These are phyloP conservation scores for Gephyroberyx darwinii DNA, from an alignment of 2,797 vertebrate genomes.

Conservation along the genomic window DNA sequence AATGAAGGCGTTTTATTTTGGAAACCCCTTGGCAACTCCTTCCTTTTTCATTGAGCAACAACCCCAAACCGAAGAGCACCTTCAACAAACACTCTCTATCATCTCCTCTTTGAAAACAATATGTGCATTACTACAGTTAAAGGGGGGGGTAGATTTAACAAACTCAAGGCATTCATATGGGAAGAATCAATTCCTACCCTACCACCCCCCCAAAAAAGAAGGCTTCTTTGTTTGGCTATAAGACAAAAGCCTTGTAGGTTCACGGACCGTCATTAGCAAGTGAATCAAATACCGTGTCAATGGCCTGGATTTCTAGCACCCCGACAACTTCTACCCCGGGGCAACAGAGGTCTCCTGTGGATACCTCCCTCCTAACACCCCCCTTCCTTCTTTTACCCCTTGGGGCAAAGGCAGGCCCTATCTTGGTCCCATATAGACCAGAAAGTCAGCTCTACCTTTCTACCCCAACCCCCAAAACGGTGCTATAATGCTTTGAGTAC, in stretches of 20 bases:
- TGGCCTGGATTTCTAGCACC: constrained; percentile 61
- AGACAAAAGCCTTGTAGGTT: constrained; percentile 41
- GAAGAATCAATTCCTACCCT: constrained; percentile 21
- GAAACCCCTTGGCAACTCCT: too few species aligned
- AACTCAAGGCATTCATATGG: constrained; percentile 30
- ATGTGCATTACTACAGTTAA: constrained; percentile 13
- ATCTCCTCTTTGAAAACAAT: background rate
- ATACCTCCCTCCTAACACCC: constrained; percentile 39
- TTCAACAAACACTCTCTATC: too few species aligned
- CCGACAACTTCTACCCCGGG: constrained; percentile 52
- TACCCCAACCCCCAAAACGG: constrained; percentile 19
- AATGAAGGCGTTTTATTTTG: too few species aligned
- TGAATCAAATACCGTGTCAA: constrained; percentile 71
- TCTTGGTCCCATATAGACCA: constrained; percentile 27
- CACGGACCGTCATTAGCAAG: constrained; percentile 61
- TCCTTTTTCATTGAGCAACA: too few species aligned
- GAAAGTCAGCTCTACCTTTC: constrained; percentile 20
- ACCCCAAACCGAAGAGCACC: too few species aligned
- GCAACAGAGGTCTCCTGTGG: constrained; percentile 40
- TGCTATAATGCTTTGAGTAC: constrained; percentile 30
- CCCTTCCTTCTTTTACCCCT: constrained; percentile 30
- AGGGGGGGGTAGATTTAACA: constrained; percentile 9
- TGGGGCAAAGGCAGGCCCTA: constrained; percentile 32
- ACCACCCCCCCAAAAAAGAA: constrained; percentile 16
- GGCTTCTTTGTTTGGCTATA: constrained; percentile 48